Evolutionary conservation across 1,140 invertebrate genomes (phyloP), one percentile per base, ranked within the genome.

Genomic region (Pantala flavescens): DNA sequence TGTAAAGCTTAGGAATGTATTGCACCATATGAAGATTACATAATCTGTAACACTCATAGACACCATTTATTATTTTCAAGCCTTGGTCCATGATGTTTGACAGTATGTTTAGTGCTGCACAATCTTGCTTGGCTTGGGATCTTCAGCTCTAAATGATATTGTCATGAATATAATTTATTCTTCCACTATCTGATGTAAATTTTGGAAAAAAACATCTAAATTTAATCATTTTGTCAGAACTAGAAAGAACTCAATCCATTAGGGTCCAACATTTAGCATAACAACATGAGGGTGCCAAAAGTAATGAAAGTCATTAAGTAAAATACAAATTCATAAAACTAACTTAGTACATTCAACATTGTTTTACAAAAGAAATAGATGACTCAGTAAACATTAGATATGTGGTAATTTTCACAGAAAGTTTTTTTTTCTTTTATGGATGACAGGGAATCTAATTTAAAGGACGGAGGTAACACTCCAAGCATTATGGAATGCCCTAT

Each of bases 381-480:
- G 43, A 63, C 49, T 19, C 12, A 12, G 49, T 63, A 63, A 19
- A 7, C 49, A 36, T 36, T 36, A 63, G 49, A 63, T 63, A 63
- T 63, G 49, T 63, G 49, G 49, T 63, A 63, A 21, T 7, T 36
- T 36, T 36, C 28, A 36, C 28, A 36, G 28, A 36, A 36, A 5
- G 49, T 19, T 63, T 19, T 16, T 11, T 11, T 63, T 21, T 63
- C 49, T 21, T 63, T 21, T 19, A 63, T 16, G 49, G n/a, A 63
- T 63, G 12, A 16, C 14, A 21, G 49, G 49, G n/a, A 63, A 3
- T 63, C 49, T 63, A 16, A 63, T 21, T 19, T 63, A 19, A 63
- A 63, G 49, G 49, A 63, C 49, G 49, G 49, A 63, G 49, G n/a
- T 63, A 19, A 63, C 49, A 63, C 49, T 63, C 49, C 49, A 63